Conservation (phyloP, 2,888 invertebrate species). For the Pollenia labialis region DNA sequence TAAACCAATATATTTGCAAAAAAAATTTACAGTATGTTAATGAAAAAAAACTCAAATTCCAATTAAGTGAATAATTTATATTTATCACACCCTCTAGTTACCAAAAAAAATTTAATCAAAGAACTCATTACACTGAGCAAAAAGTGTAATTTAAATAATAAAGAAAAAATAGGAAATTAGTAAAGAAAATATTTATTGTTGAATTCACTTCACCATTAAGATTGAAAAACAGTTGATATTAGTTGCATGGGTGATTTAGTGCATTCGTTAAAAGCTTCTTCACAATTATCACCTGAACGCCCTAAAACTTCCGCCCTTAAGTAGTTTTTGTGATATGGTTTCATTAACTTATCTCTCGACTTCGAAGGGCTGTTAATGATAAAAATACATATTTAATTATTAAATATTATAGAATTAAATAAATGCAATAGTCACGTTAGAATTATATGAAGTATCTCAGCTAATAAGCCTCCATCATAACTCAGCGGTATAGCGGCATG, state of each 20-base stretch:
- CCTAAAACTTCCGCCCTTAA: conserved; percentile 89
- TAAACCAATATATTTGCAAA: no score
- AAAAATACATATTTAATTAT: no score
- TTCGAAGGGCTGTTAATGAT: conserved; percentile 87
- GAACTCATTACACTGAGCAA: no score
- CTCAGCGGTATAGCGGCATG: conserved; percentile 88
- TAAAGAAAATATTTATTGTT: no score
- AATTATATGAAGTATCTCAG: conserved; percentile 90
- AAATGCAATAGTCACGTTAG: conserved; percentile 87
- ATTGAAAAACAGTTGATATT: conserved; percentile 76
- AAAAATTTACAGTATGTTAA: no score
- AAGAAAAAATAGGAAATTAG: no score
- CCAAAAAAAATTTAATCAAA: no score
- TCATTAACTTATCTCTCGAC: conserved; percentile 87
- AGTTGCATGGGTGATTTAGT: conserved; percentile 78
- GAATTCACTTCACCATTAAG: background rate
- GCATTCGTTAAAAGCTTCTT: conserved; percentile 77
- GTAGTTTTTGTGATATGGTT: conserved; percentile 88
- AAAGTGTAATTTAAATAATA: no score
- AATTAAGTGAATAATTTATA: no score
- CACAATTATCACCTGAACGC: conserved; percentile 81
- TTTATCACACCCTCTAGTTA: no score
- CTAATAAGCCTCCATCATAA: conserved; percentile 89
- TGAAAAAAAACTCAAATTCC: no score
- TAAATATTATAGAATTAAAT: background rate